Base-by-base conservation (phyloP, 2,113 vertebrate species). In the Phycodurus eques region DNA sequence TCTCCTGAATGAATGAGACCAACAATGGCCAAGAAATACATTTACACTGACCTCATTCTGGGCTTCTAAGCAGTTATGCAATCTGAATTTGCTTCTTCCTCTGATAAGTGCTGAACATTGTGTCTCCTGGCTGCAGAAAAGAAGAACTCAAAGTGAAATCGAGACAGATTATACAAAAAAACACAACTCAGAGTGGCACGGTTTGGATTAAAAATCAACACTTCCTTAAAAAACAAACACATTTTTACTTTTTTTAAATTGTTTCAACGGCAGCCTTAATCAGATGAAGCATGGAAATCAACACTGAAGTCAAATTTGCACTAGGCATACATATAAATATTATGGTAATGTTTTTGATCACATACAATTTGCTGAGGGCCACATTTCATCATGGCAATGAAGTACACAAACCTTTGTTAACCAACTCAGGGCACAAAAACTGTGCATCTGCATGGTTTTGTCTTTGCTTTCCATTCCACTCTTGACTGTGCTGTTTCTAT, bases 1-100 rank as follows among this genome's bases (percentile, higher is more conserved):
- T 66, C 13, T 74, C 56, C 17, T 65, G 10, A 72, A 68, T 49
- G 67, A 22, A 56, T 69, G 35, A 19, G 67, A 77, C 5, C 72
- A 77, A 76, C 70, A 74, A 15, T 1, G 62, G 68, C 35, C 13
- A 57, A 73, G 64, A 66, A 42, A 60, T 31, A 73, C 49, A 59
- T 53, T 60, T 67, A 60, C 66, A 54, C 69, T 80, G 75, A 80
- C 83, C 80, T 80, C 74, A 67, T 62, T 62, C 7, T 1, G 51
- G 65, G n/a, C 22, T 51, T 5, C 15, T 61, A 56, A 80, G 63
- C 59, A 43, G 64, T 84, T 87, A 79, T 12, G 14, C 65, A 88
- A 84, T 72, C 59, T 75, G 74, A 76, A 74, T 83, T 79, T 80
- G 67, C 74, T 65, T 76, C 74, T 81, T 85, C 80, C 81, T 80